phyloP scores from a whole-genome alignment of 2,888 invertebrate species.

The Malacosoma neustria region DNA sequence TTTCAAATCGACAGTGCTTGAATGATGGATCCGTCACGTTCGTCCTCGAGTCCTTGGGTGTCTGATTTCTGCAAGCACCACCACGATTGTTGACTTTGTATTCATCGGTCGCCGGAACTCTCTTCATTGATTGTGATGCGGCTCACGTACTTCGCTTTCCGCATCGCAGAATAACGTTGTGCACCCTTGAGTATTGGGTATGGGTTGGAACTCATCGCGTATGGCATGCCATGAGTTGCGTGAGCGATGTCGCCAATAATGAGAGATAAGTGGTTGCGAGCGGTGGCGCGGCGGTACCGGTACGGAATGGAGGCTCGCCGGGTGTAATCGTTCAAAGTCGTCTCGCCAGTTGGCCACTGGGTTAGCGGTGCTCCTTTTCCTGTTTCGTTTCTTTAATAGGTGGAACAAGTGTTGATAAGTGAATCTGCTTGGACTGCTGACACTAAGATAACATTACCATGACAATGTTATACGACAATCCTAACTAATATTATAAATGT shows the following conservation, averaged over 20 bases:
- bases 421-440: constrained; percentile 26
- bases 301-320: constrained; percentile 57
- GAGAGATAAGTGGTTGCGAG: constrained; percentile 38
- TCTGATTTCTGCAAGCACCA: constrained; percentile 34
- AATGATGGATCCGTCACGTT: constrained; percentile 35
- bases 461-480: no score
- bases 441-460: constrained; percentile 30
- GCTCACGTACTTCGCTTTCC: constrained; percentile 55
- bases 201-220: constrained; percentile 37
- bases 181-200: constrained; percentile 50
- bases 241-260: constrained; percentile 32
- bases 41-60: constrained; percentile 45
- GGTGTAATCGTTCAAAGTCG: constrained; percentile 53
- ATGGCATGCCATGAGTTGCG: constrained; percentile 25
- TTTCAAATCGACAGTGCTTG: constrained; percentile 25
- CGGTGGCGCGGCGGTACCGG: constrained; percentile 51
- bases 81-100: constrained; percentile 49
- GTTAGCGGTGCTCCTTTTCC: constrained; percentile 72
- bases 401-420: constrained; percentile 31
- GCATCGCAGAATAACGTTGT: constrained; percentile 59
- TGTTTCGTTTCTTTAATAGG: constrained; percentile 58
- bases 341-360: constrained; percentile 70
- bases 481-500: no score
- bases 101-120: constrained; percentile 65
- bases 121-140: constrained; percentile 64